phyloP scores from a whole-genome alignment of 2,113 vertebrate species.

The Zosterops lateralis region DNA sequence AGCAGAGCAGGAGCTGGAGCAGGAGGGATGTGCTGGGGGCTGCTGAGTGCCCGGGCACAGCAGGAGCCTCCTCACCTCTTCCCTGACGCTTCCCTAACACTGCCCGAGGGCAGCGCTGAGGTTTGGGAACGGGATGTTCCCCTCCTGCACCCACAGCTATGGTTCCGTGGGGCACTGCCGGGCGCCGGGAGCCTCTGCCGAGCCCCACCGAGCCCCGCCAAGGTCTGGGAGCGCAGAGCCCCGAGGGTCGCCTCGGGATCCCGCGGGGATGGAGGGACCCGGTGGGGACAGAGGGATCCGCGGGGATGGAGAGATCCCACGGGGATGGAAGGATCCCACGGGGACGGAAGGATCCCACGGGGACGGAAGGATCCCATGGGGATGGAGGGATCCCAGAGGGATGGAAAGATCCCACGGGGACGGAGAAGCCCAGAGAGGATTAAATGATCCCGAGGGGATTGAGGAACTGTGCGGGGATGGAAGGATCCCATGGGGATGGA shows the following conservation, averaged over 20 bases:
- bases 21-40: background rate
- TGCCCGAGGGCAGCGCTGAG: background rate
- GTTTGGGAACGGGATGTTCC: background rate
- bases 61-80: background rate
- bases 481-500: background rate
- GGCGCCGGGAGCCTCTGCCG: rapidly evolving
- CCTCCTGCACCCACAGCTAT: rapidly evolving
- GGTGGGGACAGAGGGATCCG: background rate
- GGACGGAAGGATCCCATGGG: background rate
- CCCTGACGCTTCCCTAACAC: background rate
- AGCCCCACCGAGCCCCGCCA: rapidly evolving
- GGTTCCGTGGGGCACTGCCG: rapidly evolving
- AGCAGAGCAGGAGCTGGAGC: background rate
- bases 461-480: background rate
- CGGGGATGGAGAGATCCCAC: background rate
- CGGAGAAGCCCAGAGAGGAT: background rate
- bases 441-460: rapidly evolving
- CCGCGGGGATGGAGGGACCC: background rate
- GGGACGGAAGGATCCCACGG: rapidly evolving
- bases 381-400: background rate
- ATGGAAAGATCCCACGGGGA: rapidly evolving
- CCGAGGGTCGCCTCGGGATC: background rate
- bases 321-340: background rate
- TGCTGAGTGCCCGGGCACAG: background rate
- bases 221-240: rapidly evolving